phyloP scores from a whole-genome alignment of 2,113 vertebrate species.

The Xiphophorus maculatus region DNA sequence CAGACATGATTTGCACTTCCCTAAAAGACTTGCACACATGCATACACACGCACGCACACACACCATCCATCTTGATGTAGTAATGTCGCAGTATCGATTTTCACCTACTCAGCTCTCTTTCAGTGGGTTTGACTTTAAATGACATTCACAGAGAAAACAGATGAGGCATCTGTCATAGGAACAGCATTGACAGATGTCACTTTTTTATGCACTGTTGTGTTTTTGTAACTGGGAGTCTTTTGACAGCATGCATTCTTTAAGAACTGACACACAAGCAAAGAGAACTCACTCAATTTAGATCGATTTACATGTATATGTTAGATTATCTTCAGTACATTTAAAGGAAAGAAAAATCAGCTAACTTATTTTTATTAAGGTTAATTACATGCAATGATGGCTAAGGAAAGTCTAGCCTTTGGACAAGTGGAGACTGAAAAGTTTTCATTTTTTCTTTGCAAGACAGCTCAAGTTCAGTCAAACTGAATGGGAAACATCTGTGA shows the following conservation, averaged over 20 bases:
- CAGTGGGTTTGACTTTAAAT: constrained; percentile 31
- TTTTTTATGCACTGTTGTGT: constrained; percentile 28
- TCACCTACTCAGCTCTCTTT: constrained; percentile 21
- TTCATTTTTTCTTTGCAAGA: no score
- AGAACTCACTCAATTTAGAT: background rate
- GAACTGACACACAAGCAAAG: background rate
- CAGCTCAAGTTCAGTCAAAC: no score
- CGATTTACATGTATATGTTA: background rate
- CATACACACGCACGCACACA: background rate
- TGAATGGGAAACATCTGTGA: no score
- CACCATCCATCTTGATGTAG: constrained; percentile 5
- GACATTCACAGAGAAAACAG: background rate
- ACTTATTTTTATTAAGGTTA: no score
- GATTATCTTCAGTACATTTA: background rate
- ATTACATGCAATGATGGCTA: no score
- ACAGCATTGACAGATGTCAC: constrained; percentile 21
- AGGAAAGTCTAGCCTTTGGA: background rate
- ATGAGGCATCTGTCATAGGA: constrained; percentile 12
- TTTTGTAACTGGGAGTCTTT: constrained; percentile 16
- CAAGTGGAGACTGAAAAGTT: no score
- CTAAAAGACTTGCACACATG: constrained; percentile 6
- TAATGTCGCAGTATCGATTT: constrained; percentile 1
- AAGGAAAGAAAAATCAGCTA: no score
- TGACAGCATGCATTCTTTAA: constrained; percentile 23
- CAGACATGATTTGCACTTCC: background rate